Conservation (phyloP, 1,140 invertebrate genomes). For the Drosophila murphyi region DNA sequence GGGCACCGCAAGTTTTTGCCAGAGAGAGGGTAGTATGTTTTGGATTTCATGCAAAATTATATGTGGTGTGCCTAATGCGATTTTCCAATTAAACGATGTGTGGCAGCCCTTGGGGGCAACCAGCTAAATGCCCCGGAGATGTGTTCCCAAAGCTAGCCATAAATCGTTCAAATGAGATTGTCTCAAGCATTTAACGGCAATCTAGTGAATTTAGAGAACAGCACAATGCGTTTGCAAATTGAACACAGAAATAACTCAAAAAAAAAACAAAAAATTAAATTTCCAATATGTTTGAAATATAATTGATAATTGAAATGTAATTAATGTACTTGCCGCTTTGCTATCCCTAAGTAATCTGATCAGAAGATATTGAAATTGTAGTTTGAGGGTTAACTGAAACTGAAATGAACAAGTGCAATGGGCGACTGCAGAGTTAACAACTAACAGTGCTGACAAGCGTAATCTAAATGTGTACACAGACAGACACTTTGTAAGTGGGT, state of each 20-base stretch:
- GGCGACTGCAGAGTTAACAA: not conserved
- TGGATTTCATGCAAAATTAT: conserved; percentile 52
- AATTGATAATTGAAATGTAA: conserved; percentile 3
- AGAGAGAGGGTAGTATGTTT: conserved; percentile 57
- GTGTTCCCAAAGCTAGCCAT: conserved; percentile 28
- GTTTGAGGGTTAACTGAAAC: conserved; percentile 40
- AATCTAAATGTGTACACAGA: conserved; percentile 5
- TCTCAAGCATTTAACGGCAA: conserved; percentile 64
- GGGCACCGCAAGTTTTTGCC: not conserved
- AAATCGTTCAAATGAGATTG: conserved; percentile 21
- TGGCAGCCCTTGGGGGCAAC: conserved; percentile 24
- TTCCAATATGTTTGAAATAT: too few species aligned
- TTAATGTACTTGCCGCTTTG: conserved; percentile 4
- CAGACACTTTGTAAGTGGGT: conserved; percentile 12
- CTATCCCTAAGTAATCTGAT: conserved; percentile 26
- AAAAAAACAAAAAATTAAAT: too few species aligned
- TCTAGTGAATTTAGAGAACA: conserved; percentile 59
- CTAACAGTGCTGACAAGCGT: conserved; percentile 20
- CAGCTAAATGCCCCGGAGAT: conserved; percentile 34
- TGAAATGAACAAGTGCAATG: conserved; percentile 23
- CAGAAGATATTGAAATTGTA: conserved; percentile 64
- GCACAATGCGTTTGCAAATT: conserved; percentile 52
- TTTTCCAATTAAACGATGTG: conserved; percentile 7
- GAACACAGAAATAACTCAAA: not conserved
- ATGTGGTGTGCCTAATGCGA: not conserved